Percentiles rank a stretch among this genome's conserved stretches.
These are phyloP conservation scores for Oxycera nigricornis DNA, from an alignment of 2,888 invertebrate species.

Conservation along the genomic window DNA sequence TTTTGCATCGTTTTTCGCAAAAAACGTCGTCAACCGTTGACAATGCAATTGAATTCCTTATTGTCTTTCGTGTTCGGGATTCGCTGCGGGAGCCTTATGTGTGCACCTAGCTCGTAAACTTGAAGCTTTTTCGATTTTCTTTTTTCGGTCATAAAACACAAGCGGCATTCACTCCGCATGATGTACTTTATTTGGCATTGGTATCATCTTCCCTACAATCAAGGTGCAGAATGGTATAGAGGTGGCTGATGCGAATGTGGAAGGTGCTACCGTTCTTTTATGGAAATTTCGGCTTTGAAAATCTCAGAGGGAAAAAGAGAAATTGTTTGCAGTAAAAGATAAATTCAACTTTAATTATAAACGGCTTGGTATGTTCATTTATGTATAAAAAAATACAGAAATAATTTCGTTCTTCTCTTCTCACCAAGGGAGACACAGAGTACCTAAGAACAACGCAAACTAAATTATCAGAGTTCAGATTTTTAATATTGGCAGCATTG, in stretches of 20 bases:
- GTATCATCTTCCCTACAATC: conserved; percentile 3
- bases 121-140: neutral
- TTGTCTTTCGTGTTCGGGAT: neutral
- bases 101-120: neutral
- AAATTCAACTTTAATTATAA: too few species aligned
- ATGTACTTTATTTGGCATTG: conserved; percentile 2
- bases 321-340: too few species aligned
- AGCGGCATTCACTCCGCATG: neutral
- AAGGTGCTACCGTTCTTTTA: neutral
- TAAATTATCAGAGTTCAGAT: too few species aligned
- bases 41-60: conserved; percentile 30
- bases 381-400: too few species aligned
- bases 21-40: neutral
- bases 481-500: too few species aligned
- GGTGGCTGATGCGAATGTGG: neutral
- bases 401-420: too few species aligned
- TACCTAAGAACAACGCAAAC: too few species aligned
- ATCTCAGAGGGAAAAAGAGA: too few species aligned
- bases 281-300: too few species aligned
- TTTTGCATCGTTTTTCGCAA: conserved; percentile 3
- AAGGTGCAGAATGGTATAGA: neutral
- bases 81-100: neutral
- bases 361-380: too few species aligned
- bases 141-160: neutral
- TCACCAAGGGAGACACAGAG: too few species aligned